A percentile compares a stretch with the other conserved stretches of the same genome.
Conservation (phyloP, 2,888 invertebrate species). For the Hypena proboscidalis region DNA sequence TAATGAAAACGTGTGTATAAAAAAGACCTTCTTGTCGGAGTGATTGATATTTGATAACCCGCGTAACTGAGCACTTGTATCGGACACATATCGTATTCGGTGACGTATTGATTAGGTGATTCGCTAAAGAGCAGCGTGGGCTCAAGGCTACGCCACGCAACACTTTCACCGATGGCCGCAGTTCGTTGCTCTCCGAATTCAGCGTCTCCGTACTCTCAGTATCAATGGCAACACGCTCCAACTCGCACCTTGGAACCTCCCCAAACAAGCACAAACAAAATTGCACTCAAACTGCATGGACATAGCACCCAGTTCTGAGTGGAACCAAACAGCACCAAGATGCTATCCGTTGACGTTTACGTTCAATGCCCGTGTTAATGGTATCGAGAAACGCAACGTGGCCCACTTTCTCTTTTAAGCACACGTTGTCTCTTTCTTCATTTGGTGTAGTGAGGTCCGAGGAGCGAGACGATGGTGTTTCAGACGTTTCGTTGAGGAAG, state of each 20-base stretch:
- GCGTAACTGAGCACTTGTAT: constrained; percentile 42
- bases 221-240: constrained; percentile 57
- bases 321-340: constrained; percentile 47
- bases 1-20: constrained; percentile 12
- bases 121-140: constrained; percentile 66
- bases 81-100: constrained; percentile 47
- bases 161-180: constrained; percentile 76
- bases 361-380: constrained; percentile 83
- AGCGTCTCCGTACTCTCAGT: constrained; percentile 55
- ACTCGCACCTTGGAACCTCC: constrained; percentile 48
- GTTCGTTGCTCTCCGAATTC: constrained; percentile 84
- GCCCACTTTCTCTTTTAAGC: constrained; percentile 85
- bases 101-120: constrained; percentile 78
- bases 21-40: constrained; percentile 12
- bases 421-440: constrained; percentile 73
- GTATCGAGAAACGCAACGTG: constrained; percentile 83
- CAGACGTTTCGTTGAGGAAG: constrained; percentile 62
- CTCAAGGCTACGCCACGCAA: constrained; percentile 82
- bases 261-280: constrained; percentile 35
- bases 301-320: constrained; percentile 48
- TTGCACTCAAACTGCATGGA: constrained; percentile 38
- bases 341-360: constrained; percentile 76
- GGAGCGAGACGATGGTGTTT: constrained; percentile 71
- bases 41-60: constrained; percentile 25
- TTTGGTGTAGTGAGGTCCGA: constrained; percentile 44